A percentile compares a stretch with the other conserved stretches of the same genome.
Evolutionary conservation across 2,888 invertebrate genomes (phyloP).

Genomic region (Hypena proboscidalis): DNA sequence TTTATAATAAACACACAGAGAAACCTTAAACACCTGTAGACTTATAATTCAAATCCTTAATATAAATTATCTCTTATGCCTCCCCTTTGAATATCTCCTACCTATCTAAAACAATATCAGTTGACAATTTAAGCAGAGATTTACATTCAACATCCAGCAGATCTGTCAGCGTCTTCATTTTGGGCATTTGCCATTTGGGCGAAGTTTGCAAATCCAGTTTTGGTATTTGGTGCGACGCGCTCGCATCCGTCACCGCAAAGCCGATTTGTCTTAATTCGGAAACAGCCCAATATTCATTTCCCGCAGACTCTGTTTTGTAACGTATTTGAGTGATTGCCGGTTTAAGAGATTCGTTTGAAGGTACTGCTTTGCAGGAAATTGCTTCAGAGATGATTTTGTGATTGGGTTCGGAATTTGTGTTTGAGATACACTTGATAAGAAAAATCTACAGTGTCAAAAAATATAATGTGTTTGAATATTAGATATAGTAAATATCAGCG

Average conservation of each 20-base stretch:
- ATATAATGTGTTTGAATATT: too few relatives aligned
- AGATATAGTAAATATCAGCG: too few relatives aligned
- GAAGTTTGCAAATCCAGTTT: slow-evolving; percentile 36
- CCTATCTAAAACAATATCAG: slow-evolving; percentile 15
- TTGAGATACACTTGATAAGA: too few relatives aligned
- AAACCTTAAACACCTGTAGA: too few relatives aligned
- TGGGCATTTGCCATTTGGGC: slow-evolving; percentile 18
- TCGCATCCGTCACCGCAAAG: slow-evolving; percentile 48
- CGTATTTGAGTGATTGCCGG: slow-evolving; percentile 53
- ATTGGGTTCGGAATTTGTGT: too few relatives aligned
- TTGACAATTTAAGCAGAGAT: slow-evolving; percentile 17
- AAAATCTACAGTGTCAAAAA: too few relatives aligned
- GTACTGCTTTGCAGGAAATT: slow-evolving; percentile 30
- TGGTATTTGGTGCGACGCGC: slow-evolving; percentile 29
- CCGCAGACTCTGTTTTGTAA: slow-evolving; percentile 53
- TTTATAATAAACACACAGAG: too few relatives aligned
- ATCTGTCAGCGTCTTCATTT: slow-evolving; percentile 31
- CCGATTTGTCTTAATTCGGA: slow-evolving; percentile 63
- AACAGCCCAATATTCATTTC: slow-evolving; percentile 57
- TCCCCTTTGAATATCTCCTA: too few relatives aligned
- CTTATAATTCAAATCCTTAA: too few relatives aligned
- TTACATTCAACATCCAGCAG: slow-evolving; percentile 26
- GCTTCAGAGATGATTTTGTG: too few relatives aligned
- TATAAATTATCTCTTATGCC: too few relatives aligned
- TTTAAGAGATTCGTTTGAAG: slow-evolving; percentile 29